Evolutionary conservation across 2,113 vertebrate species (phyloP), one percentile per base, ranked within the genome.

Genomic region (Scomber japonicus): DNA sequence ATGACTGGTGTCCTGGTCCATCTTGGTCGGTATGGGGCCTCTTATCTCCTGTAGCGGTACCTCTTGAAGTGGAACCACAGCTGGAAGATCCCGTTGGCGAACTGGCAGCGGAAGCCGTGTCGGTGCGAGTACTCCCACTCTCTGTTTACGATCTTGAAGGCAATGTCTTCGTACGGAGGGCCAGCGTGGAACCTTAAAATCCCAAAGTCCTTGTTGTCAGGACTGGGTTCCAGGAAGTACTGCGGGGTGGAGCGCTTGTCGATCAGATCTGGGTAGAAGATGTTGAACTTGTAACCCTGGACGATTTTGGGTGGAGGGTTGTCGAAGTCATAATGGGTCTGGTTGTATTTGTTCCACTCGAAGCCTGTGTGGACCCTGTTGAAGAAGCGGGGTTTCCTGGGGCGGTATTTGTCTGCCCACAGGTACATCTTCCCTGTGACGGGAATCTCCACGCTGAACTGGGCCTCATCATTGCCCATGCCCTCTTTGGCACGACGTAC

Each of bases 261-360:
- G 0, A 99, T 99, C 89, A 99, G 96, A 80, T 99, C 97, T 0
- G 98, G 98, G 90, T 99, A 99, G 94, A 99, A 99, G 90, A 99
- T 99, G 93, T 99, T 99, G 89, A 99, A 99, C 86, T 99, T 99
- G 93, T 99, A 99, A 84, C 97, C 98, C 90, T 99, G 98, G 70
- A 99, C 98, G 0, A 97, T 99, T 90, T 99, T 99, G 63, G 97
- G 98, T 0, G 98, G 98, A 0, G 98, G 98, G 91, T 99, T 99
- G 90, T 99, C 98, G 0, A 99, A 99, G 93, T 99, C 98, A 0
- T 99, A 99, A 93, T 99, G 98, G 0, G 98, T 99, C 94, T 99
- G 98, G 93, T 99, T 99, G 94, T 99, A 99, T 82, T 99, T 99
- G 96, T 99, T 99, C 98, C 98, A 99, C 93, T 99, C 98, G 0